A percentile compares a stretch with the other conserved stretches of the same genome.
phyloP scores from a whole-genome alignment of 2,113 vertebrate species.

The Microcebus griseorufus region DNA sequence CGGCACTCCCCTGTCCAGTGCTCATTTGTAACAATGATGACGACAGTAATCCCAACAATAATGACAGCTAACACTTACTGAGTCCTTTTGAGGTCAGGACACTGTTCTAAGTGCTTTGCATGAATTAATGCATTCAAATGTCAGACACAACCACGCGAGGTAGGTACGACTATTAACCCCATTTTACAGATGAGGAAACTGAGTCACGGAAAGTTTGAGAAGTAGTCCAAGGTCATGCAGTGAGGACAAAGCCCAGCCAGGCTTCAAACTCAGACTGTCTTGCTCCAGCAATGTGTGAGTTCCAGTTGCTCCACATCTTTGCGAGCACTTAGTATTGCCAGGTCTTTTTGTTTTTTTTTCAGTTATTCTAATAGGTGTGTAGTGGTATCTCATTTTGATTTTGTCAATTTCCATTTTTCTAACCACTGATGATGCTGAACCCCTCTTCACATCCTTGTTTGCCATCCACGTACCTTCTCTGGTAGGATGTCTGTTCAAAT shows the following conservation, averaged over 20 bases:
- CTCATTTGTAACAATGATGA: neutral
- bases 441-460: neutral
- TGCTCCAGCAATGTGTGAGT: neutral
- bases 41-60: rapidly evolving
- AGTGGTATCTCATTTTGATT: neutral
- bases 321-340: too few species aligned
- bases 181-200: neutral
- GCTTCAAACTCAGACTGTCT: neutral
- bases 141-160: neutral
- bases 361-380: too few species aligned
- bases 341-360: neutral
- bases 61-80: rapidly evolving
- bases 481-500: neutral
- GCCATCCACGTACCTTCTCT: neutral
- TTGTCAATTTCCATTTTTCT: neutral
- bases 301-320: neutral
- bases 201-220: neutral
- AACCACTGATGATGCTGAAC: neutral
- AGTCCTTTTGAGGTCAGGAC: too few species aligned
- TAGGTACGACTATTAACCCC: neutral
- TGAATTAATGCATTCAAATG: neutral
- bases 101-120: rapidly evolving
- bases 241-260: neutral
- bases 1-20: neutral
- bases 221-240: neutral